These are phyloP conservation scores for Lichenostomus cassidix DNA, from an alignment of 2,113 vertebrate species.

Conservation along the genomic window DNA sequence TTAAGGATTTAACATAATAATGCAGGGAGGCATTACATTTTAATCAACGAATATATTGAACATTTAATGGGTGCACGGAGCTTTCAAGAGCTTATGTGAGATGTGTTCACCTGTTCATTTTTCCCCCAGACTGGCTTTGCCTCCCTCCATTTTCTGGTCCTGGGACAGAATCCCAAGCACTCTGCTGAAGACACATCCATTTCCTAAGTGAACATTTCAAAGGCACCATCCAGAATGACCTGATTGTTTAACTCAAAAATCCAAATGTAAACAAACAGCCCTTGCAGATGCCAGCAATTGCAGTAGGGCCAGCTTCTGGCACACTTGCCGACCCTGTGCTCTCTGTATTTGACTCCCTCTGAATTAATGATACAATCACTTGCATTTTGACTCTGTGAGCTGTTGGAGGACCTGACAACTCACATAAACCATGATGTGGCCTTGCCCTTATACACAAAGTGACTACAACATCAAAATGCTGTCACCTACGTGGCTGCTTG, in stretches of 20 bases:
- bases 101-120: background rate
- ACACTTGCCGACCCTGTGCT: background rate
- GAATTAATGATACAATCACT: background rate
- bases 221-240: background rate
- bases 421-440: background rate
- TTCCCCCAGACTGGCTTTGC: background rate
- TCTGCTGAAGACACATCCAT: background rate
- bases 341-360: background rate
- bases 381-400: background rate
- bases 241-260: background rate
- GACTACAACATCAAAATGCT: background rate
- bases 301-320: background rate
- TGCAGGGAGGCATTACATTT: background rate
- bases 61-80: accelerated
- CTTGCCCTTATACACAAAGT: background rate
- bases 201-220: background rate
- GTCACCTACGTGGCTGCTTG: background rate
- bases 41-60: background rate
- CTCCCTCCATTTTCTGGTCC: background rate
- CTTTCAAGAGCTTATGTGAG: background rate
- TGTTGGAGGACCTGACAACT: background rate
- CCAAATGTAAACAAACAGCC: background rate
- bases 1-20: background rate
- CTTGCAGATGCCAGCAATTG: background rate
- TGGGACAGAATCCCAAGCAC: background rate